Conservation (phyloP, 2,113 vertebrate genomes). For the Micronisus gabar region DNA sequence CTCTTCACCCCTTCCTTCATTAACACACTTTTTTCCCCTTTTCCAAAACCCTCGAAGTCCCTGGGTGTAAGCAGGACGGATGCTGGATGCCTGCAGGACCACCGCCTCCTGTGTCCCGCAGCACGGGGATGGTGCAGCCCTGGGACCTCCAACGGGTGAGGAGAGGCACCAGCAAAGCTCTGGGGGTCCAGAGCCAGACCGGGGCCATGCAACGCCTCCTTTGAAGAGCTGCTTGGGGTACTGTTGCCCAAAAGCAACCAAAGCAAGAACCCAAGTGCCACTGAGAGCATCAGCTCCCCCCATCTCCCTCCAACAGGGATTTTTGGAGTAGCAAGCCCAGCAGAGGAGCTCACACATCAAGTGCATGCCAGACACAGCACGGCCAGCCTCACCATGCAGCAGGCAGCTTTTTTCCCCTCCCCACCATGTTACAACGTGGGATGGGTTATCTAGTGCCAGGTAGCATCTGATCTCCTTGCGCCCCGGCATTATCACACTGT, state of each 20-base stretch:
- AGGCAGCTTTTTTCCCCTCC: background rate
- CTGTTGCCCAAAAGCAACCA: background rate
- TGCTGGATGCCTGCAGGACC: background rate
- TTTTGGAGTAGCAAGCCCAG: fast-evolving
- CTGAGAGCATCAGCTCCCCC: no score
- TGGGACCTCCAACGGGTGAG: fast-evolving
- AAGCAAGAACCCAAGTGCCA: background rate
- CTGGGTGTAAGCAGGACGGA: background rate
- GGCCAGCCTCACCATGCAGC: fast-evolving
- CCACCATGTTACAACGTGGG: fast-evolving
- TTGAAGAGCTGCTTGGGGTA: background rate
- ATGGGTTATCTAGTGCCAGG: background rate
- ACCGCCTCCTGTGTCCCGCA: background rate
- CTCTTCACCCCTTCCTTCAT: background rate
- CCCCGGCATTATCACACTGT: background rate
- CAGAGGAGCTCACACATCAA: background rate
- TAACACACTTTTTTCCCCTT: no score
- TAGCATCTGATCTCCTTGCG: background rate
- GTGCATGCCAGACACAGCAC: fast-evolving
- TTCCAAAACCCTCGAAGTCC: background rate
- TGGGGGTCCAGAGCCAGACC: fast-evolving
- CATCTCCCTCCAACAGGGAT: background rate
- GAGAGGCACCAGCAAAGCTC: background rate
- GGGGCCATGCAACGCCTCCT: background rate
- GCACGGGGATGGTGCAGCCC: fast-evolving